Conservation (phyloP, 1,140 invertebrate species). For the Drosophila bocqueti region DNA sequence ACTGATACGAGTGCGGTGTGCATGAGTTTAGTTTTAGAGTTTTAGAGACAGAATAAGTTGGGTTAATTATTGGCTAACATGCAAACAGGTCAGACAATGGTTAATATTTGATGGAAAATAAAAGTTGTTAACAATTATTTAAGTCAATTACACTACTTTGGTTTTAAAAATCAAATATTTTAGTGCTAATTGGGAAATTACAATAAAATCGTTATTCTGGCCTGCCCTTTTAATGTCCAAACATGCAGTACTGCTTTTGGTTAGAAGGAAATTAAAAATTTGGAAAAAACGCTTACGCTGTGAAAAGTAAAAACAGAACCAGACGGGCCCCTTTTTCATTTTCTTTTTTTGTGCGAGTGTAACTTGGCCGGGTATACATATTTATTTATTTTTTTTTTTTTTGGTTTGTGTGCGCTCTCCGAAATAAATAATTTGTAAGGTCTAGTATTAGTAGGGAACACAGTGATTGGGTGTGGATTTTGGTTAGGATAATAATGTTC, state of each 20-base stretch:
- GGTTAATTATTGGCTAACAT: constrained; percentile 31
- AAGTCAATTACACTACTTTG: not conserved
- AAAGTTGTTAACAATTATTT: not conserved
- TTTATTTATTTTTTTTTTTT: not conserved
- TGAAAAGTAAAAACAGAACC: constrained; percentile 81
- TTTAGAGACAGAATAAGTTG: constrained; percentile 12
- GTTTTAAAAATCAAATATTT: not conserved
- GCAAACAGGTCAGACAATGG: constrained; percentile 14
- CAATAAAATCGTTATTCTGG: constrained; percentile 2
- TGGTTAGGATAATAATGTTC: constrained; percentile 29
- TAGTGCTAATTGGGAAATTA: constrained; percentile 9
- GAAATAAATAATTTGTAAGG: constrained; percentile 35
- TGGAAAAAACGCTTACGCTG: constrained; percentile 78
- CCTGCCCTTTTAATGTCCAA: constrained; percentile 11
- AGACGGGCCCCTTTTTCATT: constrained; percentile 47
- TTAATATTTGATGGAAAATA: not conserved
- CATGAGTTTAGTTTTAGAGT: constrained; percentile 29
- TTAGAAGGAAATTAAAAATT: constrained; percentile 51
- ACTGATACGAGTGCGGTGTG: constrained; percentile 42
- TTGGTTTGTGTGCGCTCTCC: constrained; percentile 67
- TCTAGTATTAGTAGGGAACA: constrained; percentile 54
- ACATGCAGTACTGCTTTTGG: constrained; percentile 30
- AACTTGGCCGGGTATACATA: constrained; percentile 41
- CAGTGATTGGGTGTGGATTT: constrained; percentile 36
- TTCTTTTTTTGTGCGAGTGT: constrained; percentile 47